phyloP scores from a whole-genome alignment of 1,140 invertebrate genomes.

The Anastatus disparis region DNA sequence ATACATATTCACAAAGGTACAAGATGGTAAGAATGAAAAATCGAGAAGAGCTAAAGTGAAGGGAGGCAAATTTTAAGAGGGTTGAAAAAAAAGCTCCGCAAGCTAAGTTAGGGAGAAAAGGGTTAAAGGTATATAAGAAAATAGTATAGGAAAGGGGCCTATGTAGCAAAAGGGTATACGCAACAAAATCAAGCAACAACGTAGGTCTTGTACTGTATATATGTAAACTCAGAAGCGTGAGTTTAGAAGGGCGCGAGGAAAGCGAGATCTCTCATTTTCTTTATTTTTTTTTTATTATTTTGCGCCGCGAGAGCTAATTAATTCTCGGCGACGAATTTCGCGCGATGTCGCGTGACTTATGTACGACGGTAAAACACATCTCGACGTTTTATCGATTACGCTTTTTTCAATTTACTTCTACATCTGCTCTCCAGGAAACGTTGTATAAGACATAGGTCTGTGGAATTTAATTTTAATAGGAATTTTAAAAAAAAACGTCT shows the following conservation, averaged over 20 bases:
- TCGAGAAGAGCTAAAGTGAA: not conserved
- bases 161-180: no score
- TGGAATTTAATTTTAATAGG: not conserved
- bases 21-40: not conserved
- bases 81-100: slow-evolving; percentile 34
- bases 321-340: slow-evolving; percentile 52
- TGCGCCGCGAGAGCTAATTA: slow-evolving; percentile 52
- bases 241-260: slow-evolving; percentile 1
- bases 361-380: not conserved
- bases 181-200: slow-evolving; percentile 63
- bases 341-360: slow-evolving; percentile 27
- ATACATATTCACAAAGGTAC: no score
- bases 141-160: slow-evolving; percentile 8
- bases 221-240: slow-evolving; percentile 60
- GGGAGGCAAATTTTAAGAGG: slow-evolving; percentile 13
- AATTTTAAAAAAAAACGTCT: no score
- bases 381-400: not conserved
- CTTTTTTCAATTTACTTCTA: slow-evolving; percentile 26
- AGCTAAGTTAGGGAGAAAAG: slow-evolving; percentile 16
- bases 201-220: no score
- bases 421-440: no score
- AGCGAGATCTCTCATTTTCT: slow-evolving; percentile 61
- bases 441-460: not conserved
- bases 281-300: no score
- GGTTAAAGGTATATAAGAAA: slow-evolving; percentile 30